A percentile compares a stretch with the other conserved stretches of the same genome.
phyloP scores from a whole-genome alignment of 2,113 vertebrate species.

The Andinoacara biseriatus region DNA sequence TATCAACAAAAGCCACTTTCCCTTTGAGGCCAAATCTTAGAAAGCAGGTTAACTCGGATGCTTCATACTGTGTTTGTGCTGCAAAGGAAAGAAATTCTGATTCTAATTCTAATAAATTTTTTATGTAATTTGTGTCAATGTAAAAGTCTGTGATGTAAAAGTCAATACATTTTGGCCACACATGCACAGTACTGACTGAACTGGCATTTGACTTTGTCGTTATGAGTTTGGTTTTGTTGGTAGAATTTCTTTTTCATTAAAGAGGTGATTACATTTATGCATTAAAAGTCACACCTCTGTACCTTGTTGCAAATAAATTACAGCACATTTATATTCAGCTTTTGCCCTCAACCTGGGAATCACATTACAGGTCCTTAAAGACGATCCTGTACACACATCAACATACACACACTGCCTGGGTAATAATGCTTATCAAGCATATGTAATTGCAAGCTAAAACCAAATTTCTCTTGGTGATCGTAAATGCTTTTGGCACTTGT shows the following conservation, averaged over 20 bases:
- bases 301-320: constrained; percentile 54
- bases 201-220: background rate
- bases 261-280: constrained; percentile 12
- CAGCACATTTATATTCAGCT: constrained; percentile 35
- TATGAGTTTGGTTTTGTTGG: background rate
- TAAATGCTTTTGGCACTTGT: constrained; percentile 72
- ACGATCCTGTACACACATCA: constrained; percentile 25
- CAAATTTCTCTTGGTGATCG: constrained; percentile 56
- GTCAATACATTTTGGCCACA: background rate
- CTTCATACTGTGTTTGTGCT: background rate
- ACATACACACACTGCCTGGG: constrained; percentile 27
- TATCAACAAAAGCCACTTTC: background rate
- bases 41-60: background rate
- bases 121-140: background rate
- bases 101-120: background rate
- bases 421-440: constrained; percentile 70
- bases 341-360: constrained; percentile 47
- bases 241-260: constrained; percentile 4
- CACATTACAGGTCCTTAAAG: constrained; percentile 45
- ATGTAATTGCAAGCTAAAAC: constrained; percentile 68
- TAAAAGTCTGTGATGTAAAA: background rate
- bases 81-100: background rate
- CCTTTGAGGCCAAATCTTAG: background rate
- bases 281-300: constrained; percentile 13
- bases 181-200: background rate